These are phyloP conservation scores for Candoia aspera DNA, from an alignment of 2,113 vertebrate genomes.

Conservation along the genomic window DNA sequence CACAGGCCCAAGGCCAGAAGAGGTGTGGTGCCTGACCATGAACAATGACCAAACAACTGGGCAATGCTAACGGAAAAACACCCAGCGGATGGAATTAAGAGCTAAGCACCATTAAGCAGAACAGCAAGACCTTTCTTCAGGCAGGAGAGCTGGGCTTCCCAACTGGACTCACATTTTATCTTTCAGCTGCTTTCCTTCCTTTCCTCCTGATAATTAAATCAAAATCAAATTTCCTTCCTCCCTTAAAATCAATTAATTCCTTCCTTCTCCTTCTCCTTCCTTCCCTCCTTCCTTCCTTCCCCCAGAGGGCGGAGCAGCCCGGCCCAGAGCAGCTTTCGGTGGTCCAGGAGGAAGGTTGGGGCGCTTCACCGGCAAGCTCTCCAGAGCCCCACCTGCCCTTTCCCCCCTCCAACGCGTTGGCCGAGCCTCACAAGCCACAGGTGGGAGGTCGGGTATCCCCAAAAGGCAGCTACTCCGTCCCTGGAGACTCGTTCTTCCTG, in stretches of 20 bases:
- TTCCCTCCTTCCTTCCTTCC: neutral
- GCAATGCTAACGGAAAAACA: neutral
- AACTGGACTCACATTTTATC: neutral
- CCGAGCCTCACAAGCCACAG: neutral
- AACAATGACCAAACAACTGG: neutral
- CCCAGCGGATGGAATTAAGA: neutral
- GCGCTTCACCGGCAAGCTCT: neutral
- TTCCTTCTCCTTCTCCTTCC: too few relatives aligned
- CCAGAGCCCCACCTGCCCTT: too few relatives aligned
- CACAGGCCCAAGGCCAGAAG: neutral
- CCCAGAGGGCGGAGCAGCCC: neutral
- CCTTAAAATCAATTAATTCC: neutral
- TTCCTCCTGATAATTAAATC: neutral
- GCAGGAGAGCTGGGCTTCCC: neutral
- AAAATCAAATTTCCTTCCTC: neutral
- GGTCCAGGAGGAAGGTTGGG: neutral
- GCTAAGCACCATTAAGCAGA: neutral
- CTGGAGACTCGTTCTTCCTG: neutral
- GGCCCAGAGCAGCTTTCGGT: neutral
- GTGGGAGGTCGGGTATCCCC: neutral
- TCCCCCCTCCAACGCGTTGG: neutral
- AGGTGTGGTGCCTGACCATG: neutral
- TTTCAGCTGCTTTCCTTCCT: neutral
- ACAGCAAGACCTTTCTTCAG: neutral
- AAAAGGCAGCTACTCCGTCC: neutral